Base-by-base conservation (phyloP, 2,797 vertebrate genomes). In the Tolypeutes matacus region DNA sequence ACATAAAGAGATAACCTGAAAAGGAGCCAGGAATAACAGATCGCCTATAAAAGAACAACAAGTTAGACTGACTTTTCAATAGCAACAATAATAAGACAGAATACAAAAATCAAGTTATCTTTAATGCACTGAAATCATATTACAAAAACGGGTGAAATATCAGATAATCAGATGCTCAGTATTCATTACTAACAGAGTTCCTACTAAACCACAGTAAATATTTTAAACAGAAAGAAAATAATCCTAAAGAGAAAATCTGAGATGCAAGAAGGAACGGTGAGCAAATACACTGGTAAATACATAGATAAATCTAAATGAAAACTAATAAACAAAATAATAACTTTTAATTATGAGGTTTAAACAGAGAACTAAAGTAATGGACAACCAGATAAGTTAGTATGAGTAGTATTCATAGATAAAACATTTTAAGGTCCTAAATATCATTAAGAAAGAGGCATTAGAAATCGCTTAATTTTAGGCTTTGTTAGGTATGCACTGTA, bases 261-360 rank as follows among this genome's bases (percentile, higher is more conserved):
- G 13, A 65, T 65, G 14, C 6, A 65, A 65, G 31, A 65, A 65
- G 31, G 64, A 65, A 65, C 15, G 14, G 64, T 65, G 29, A 94
- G 56, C 36, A 77, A 69, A 91, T 64, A 83, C 29, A 72, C 0
- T 39, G 25, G 36, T 73, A 82, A 82, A 65, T 49, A 86, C 9
- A 72, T 39, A 80, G 29, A n/a, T 92, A 94, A 91, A 53, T 83
- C 39, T 93, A 93, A 93, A 82, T 78, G 46, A 82, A 89, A 78
- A 89, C 29, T 17, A 86, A 42, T 27, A 34, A 92, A 82, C 27
- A 91, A 95, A 89, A 39, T 42, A 89, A 69, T 49, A n/a, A 34
- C 84, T 85, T 81, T 21, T 80, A 76, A 49, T 42, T 56, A 64
- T 29, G 20, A 34, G 64, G 70, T 39, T 91, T 95, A 80, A 78